phyloP scores from a whole-genome alignment of 1,140 invertebrate species.

The Caenorhabditis latens region DNA sequence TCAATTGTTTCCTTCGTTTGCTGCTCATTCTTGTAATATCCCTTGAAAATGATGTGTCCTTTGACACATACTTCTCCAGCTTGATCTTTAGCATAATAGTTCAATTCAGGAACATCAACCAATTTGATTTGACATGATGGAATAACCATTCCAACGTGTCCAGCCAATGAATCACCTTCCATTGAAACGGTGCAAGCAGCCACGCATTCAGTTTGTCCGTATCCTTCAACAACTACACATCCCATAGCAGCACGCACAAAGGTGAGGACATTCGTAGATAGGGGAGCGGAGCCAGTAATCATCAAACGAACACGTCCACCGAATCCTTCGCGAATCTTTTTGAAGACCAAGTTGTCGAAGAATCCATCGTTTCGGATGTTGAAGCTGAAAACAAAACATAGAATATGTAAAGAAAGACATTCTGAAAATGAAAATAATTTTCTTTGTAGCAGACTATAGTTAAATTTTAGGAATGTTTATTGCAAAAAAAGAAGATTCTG shows the following conservation, averaged over 20 bases:
- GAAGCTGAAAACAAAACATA: conserved; percentile 65
- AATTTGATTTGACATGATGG: conserved; percentile 77
- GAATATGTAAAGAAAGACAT: neutral
- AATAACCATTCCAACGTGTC: conserved; percentile 77
- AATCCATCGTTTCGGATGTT: conserved; percentile 74
- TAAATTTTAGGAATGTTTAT: too few relatives aligned
- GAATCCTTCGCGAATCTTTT: conserved; percentile 80
- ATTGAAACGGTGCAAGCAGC: conserved; percentile 85
- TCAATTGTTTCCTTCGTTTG: conserved; percentile 79
- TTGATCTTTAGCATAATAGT: conserved; percentile 74
- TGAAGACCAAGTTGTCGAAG: conserved; percentile 74
- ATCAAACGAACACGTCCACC: conserved; percentile 91
- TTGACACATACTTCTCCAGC: conserved; percentile 71
- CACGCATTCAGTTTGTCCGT: conserved; percentile 96
- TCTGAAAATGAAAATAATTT: too few relatives aligned
- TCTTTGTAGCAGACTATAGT: too few relatives aligned
- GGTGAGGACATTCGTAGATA: conserved; percentile 91
- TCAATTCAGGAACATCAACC: conserved; percentile 77
- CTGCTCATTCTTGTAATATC: conserved; percentile 79
- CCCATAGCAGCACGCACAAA: conserved; percentile 93
- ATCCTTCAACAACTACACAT: conserved; percentile 84
- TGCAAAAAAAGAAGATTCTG: too few relatives aligned
- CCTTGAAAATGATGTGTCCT: conserved; percentile 77
- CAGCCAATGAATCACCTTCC: conserved; percentile 74
- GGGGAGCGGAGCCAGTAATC: conserved; percentile 92